Conservation (phyloP, 2,888 invertebrate species). For the Phengaris alcon region DNA sequence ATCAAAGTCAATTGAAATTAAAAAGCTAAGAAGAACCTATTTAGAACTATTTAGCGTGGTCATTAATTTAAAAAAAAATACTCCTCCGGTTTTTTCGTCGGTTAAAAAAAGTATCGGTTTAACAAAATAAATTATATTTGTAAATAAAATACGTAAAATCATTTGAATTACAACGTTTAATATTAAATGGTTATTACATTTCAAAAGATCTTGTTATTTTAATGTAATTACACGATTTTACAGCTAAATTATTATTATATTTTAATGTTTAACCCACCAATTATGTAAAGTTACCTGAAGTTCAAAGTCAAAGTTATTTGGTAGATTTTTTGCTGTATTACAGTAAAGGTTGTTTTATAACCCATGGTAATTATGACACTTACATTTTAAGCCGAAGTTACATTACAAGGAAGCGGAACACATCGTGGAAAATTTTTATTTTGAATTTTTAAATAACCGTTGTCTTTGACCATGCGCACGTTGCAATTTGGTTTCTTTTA, state of each 20-base stretch:
- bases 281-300: background rate
- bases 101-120: too few species aligned
- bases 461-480: background rate
- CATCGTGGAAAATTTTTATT: background rate
- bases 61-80: too few species aligned
- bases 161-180: background rate
- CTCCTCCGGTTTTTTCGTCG: too few species aligned
- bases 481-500: background rate
- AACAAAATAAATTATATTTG: background rate
- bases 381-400: background rate
- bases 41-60: too few species aligned
- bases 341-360: background rate
- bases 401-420: background rate
- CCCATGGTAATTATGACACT: background rate
- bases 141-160: background rate
- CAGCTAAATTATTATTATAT: background rate
- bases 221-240: conserved; percentile 1
- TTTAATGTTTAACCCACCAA: background rate
- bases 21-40: too few species aligned
- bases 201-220: background rate
- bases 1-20: too few species aligned
- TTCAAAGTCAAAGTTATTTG: background rate
- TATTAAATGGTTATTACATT: background rate
- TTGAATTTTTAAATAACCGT: background rate
- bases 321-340: background rate